These are phyloP conservation scores for Cossypha polioptera DNA, from an alignment of 2,797 vertebrate genomes.

Conservation along the genomic window DNA sequence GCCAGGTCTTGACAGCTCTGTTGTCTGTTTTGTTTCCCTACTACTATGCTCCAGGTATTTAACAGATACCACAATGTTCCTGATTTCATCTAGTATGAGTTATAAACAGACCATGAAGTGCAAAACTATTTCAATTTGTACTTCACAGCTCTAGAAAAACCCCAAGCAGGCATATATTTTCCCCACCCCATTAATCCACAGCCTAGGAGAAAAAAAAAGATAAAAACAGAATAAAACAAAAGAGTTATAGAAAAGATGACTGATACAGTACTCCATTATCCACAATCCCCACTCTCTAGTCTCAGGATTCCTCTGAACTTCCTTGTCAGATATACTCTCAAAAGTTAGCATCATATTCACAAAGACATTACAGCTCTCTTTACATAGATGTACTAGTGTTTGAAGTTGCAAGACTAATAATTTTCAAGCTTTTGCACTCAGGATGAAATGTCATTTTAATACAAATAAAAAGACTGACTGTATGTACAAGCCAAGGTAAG, in stretches of 20 bases:
- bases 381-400: conserved; percentile 68
- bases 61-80: conserved; percentile 58
- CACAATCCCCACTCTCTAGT: conserved; percentile 47
- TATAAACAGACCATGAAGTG: conserved; percentile 47
- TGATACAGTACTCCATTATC: conserved; percentile 44
- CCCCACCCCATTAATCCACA: conserved; percentile 27
- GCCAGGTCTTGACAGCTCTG: neutral
- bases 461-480: conserved; percentile 75
- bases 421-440: conserved; percentile 74
- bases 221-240: neutral
- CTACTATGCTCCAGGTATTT: conserved; percentile 33
- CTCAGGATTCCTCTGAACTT: conserved; percentile 56
- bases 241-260: conserved; percentile 20
- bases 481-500: conserved; percentile 84
- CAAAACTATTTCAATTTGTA: conserved; percentile 39
- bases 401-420: conserved; percentile 75
- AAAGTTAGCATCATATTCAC: conserved; percentile 50
- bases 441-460: conserved; percentile 78
- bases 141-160: conserved; percentile 48
- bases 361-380: conserved; percentile 65
- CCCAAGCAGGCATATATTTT: conserved; percentile 7
- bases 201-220: conserved; percentile 14
- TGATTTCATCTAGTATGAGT: conserved; percentile 53
- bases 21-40: neutral
- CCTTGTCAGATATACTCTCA: conserved; percentile 45